A percentile compares a stretch with the other conserved stretches of the same genome.
Evolutionary conservation across 2,113 vertebrate genomes (phyloP).

Genomic region (Myiopsitta monachus): DNA sequence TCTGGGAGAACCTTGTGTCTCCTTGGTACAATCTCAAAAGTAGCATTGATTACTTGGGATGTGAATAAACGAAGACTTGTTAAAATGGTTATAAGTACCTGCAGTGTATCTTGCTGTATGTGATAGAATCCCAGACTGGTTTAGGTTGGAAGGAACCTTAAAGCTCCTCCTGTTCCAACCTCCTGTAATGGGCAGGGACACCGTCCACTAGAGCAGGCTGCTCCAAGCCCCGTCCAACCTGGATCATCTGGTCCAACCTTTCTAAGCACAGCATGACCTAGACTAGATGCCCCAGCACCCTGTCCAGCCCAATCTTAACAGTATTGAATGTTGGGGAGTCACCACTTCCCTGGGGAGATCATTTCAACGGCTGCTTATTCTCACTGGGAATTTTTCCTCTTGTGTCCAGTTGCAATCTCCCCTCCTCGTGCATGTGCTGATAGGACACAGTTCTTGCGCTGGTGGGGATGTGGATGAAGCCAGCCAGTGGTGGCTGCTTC

Average conservation of each 20-base stretch:
- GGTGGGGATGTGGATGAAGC: not conserved
- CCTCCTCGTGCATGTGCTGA: not conserved
- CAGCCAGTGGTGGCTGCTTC: not conserved
- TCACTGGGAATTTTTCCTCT: not conserved
- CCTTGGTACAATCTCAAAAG: too few species aligned
- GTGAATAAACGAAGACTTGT: not conserved
- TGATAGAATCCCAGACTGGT: not conserved
- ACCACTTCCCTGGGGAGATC: not conserved
- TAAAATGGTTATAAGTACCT: not conserved
- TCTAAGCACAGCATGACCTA: not conserved
- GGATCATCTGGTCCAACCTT: not conserved
- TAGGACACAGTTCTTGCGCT: not conserved
- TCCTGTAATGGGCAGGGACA: not conserved
- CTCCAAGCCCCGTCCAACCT: rapidly evolving
- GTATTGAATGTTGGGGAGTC: not conserved
- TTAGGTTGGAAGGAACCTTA: not conserved
- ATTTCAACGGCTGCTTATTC: not conserved
- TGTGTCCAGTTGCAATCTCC: not conserved
- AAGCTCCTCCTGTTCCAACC: not conserved
- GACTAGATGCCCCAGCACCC: not conserved
- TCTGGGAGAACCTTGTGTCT: not conserved
- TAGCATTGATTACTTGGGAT: not conserved
- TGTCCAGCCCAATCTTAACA: not conserved
- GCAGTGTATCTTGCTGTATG: not conserved
- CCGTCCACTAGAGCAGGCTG: rapidly evolving